Percentiles rank a stretch among this genome's conserved stretches.
Evolutionary conservation across 2,888 invertebrate genomes (phyloP).

Genomic region (Aporophyla lueneburgensis): DNA sequence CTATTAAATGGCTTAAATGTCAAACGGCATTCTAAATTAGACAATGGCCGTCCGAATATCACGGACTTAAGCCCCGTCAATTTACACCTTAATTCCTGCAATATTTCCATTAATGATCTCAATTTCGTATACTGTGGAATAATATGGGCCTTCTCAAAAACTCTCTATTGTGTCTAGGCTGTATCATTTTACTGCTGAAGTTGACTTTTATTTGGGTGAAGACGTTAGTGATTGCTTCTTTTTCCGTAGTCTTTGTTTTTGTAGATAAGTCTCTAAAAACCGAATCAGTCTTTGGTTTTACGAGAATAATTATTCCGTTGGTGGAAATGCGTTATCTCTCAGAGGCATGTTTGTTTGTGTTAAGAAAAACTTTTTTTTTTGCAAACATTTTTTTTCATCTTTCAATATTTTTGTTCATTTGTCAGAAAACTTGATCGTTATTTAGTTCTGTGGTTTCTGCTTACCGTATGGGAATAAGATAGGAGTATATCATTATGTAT

Average conservation of each 20-base stretch:
- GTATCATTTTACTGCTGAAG: constrained; percentile 65
- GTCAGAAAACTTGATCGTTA: not conserved
- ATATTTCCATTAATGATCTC: constrained; percentile 1
- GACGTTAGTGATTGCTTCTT: constrained; percentile 52
- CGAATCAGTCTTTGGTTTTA: constrained; percentile 25
- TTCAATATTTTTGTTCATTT: not conserved
- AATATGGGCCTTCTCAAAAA: constrained; percentile 22
- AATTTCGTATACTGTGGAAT: not conserved
- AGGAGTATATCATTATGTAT: too few species aligned
- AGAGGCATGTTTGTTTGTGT: not conserved
- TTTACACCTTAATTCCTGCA: not conserved
- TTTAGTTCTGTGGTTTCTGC: too few species aligned
- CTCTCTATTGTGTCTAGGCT: constrained; percentile 1
- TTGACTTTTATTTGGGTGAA: constrained; percentile 60
- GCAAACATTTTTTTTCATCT: not conserved
- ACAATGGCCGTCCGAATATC: not conserved
- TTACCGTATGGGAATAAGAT: too few species aligned
- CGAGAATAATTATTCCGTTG: not conserved
- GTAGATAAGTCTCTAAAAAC: constrained; percentile 31
- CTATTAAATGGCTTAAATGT: constrained; percentile 13
- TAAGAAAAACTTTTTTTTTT: not conserved
- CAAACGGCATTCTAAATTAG: constrained; percentile 47
- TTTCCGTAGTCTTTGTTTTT: constrained; percentile 34
- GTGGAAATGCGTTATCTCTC: not conserved
- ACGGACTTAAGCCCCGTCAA: constrained; percentile 17